A percentile compares a stretch with the other conserved stretches of the same genome.
Evolutionary conservation across 2,797 vertebrate species (phyloP).

Genomic region (Cyclura pinguis): DNA sequence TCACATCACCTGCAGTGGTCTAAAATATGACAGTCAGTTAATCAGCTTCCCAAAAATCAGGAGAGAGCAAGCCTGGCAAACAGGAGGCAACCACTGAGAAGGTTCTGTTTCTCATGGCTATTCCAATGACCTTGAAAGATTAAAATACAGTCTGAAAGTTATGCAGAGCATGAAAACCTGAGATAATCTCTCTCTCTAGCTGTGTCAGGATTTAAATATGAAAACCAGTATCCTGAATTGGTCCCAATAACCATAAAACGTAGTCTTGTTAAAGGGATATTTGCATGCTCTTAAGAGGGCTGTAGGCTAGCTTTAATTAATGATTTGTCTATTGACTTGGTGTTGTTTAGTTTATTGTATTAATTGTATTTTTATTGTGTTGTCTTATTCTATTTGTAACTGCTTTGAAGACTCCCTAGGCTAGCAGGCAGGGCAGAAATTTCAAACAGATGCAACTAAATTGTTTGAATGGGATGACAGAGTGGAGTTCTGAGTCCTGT

Average conservation of each 20-base stretch:
- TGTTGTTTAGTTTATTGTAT: not conserved
- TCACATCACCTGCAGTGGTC: not conserved
- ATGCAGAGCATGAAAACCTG: not conserved
- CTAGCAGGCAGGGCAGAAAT: not conserved
- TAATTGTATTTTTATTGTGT: not conserved
- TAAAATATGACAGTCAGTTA: not conserved
- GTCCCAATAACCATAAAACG: not conserved
- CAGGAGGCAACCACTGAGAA: not conserved
- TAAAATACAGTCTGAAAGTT: not conserved
- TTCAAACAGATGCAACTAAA: not conserved
- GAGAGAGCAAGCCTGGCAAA: not conserved
- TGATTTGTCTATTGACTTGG: not conserved
- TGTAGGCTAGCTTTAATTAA: not conserved
- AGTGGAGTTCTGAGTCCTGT: not conserved
- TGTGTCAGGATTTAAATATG: not conserved
- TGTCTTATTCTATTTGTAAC: not conserved
- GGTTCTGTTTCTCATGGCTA: not conserved
- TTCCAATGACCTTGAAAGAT: not conserved
- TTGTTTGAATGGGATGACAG: not conserved
- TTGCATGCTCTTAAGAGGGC: not conserved
- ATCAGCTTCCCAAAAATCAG: not conserved
- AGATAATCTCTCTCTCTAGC: not conserved
- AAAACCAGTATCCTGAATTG: not conserved
- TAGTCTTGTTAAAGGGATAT: not conserved
- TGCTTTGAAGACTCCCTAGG: not conserved